Evolutionary conservation across 2,113 vertebrate genomes (phyloP).

Genomic region (Plestiodon gilberti): DNA sequence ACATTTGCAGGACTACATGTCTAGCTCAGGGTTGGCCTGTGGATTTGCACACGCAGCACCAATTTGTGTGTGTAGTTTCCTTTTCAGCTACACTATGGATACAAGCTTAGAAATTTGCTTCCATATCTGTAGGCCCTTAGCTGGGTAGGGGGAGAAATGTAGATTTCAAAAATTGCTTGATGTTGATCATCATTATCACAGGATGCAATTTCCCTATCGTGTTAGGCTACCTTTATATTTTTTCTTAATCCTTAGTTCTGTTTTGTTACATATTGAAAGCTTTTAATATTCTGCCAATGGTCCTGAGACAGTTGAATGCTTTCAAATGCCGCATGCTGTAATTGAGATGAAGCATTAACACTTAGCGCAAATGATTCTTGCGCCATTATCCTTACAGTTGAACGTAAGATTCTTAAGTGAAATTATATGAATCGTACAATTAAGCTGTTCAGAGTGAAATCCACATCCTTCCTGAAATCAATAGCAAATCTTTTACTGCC

Average conservation of each 20-base stretch:
- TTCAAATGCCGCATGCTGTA: background rate
- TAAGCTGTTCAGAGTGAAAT: background rate
- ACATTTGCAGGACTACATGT: background rate
- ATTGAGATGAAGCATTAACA: background rate
- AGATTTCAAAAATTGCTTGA: background rate
- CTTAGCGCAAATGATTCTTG: background rate
- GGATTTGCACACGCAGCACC: background rate
- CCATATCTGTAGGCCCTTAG: background rate
- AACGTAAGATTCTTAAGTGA: conserved; percentile 5
- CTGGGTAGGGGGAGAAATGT: background rate
- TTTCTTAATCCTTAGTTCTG: background rate
- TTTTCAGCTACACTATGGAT: background rate
- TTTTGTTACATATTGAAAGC: background rate
- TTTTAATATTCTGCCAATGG: background rate
- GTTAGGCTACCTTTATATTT: background rate
- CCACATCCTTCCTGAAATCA: background rate
- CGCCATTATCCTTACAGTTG: background rate
- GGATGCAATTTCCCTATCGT: background rate
- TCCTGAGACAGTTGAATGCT: background rate
- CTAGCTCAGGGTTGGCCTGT: background rate
- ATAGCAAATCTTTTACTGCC: background rate
- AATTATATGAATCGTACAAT: background rate
- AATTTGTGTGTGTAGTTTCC: background rate
- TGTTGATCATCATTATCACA: background rate
- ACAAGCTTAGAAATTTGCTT: background rate